These are phyloP conservation scores for Galleria mellonella DNA, from an alignment of 1,140 invertebrate genomes.

Conservation along the genomic window DNA sequence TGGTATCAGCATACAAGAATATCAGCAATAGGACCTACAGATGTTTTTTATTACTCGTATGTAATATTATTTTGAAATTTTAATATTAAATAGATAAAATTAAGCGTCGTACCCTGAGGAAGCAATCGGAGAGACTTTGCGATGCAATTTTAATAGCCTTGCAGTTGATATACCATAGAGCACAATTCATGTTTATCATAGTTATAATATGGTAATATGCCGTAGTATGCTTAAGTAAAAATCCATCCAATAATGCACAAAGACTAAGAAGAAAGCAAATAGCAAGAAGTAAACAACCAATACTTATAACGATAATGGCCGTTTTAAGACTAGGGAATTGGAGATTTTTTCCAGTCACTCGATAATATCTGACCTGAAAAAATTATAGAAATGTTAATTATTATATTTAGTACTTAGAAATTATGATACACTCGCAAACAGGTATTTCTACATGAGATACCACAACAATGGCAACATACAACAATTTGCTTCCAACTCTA, in stretches of 20 bases:
- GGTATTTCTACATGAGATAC: too few species aligned
- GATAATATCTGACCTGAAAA: slow-evolving; percentile 70
- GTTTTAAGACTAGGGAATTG: slow-evolving; percentile 76
- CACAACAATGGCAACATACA: too few species aligned
- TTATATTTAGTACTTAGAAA: slow-evolving; percentile 7
- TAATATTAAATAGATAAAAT: too few species aligned
- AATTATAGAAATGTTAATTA: slow-evolving; percentile 1
- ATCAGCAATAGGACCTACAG: too few species aligned
- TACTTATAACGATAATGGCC: slow-evolving; percentile 74
- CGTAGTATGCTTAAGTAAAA: slow-evolving; percentile 75
- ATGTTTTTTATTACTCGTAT: too few species aligned
- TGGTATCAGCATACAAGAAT: too few species aligned
- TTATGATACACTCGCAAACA: too few species aligned
- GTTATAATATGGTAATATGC: slow-evolving; percentile 79
- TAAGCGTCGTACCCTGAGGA: slow-evolving; percentile 69
- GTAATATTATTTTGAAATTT: too few species aligned
- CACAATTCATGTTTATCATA: slow-evolving; percentile 80
- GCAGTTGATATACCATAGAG: slow-evolving; percentile 79
- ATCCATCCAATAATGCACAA: slow-evolving; percentile 75
- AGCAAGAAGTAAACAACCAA: slow-evolving; percentile 75
- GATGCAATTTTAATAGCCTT: slow-evolving; percentile 77
- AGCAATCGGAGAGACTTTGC: slow-evolving; percentile 67
- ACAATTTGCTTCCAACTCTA: too few species aligned
- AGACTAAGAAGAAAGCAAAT: slow-evolving; percentile 74
- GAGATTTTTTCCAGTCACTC: slow-evolving; percentile 73